Percentiles rank a stretch among this genome's conserved stretches.
Evolutionary conservation across 37 sponge, comb jelly and placozoan species (phyloP).

Genomic region (Eunapius fragilis): DNA sequence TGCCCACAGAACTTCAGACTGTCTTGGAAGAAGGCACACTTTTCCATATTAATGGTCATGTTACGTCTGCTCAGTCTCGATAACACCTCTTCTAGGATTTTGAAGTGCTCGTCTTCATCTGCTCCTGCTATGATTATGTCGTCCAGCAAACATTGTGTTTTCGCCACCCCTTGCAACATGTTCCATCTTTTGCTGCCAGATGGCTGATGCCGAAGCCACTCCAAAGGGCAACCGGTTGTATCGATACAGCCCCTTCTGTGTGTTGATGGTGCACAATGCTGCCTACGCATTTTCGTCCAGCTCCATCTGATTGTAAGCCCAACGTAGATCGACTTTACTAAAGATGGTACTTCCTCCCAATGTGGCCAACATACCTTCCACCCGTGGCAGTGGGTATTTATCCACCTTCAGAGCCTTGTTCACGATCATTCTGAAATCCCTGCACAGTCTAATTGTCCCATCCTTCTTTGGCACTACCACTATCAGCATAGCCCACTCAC

Average conservation of each 20-base stretch:
- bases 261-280: slow-evolving; percentile 7
- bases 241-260: slow-evolving; percentile 5
- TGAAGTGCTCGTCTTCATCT: slow-evolving; percentile 9
- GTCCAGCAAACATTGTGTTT: background rate
- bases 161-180: background rate
- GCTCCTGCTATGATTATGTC: slow-evolving; percentile 37
- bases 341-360: slow-evolving; percentile 1
- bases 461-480: slow-evolving; percentile 8
- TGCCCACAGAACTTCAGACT: slow-evolving; percentile 12
- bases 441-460: no score
- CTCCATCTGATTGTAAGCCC: background rate
- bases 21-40: background rate
- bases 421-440: slow-evolving; percentile 1
- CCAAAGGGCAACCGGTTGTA: slow-evolving; percentile 21
- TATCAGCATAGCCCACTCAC: slow-evolving; percentile 8
- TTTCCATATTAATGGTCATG: slow-evolving; percentile 12
- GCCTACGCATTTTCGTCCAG: background rate
- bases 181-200: slow-evolving; percentile 4
- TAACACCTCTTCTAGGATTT: slow-evolving; percentile 25
- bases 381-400: slow-evolving; percentile 29
- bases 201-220: slow-evolving; percentile 15
- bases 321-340: slow-evolving; percentile 20
- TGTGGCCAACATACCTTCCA: slow-evolving; percentile 18
- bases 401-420: slow-evolving; percentile 3
- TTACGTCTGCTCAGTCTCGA: background rate